Percentiles rank a stretch among this genome's conserved stretches.
Conservation (phyloP, 1,140 invertebrate species). For the Prorops nasuta region DNA sequence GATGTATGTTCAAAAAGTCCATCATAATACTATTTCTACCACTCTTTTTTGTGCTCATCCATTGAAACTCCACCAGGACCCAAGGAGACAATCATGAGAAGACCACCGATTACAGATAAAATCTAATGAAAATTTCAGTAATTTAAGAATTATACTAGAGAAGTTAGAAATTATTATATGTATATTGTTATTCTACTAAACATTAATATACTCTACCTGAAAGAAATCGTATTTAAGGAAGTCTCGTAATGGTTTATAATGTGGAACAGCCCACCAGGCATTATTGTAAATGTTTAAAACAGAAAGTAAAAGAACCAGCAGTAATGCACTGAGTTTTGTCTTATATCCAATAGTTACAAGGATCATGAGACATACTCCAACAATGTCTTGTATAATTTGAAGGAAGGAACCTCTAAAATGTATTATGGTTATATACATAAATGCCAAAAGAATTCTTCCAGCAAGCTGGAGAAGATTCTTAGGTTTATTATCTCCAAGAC, state of each 20-base stretch:
- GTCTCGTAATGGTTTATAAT: constrained; percentile 93
- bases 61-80: constrained; percentile 98
- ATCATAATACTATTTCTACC: constrained; percentile 64
- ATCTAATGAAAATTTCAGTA: constrained; percentile 71
- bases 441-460: constrained; percentile 92
- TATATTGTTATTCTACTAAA: not conserved
- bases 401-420: constrained; percentile 89
- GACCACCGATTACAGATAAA: constrained; percentile 95
- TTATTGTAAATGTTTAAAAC: constrained; percentile 96
- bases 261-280: constrained; percentile 95
- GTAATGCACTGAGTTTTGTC: constrained; percentile 95
- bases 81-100: constrained; percentile 97
- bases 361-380: constrained; percentile 93
- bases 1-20: not conserved
- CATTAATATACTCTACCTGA: constrained; percentile 67
- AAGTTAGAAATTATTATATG: not conserved
- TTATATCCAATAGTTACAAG: constrained; percentile 97
- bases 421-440: constrained; percentile 98
- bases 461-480: constrained; percentile 96
- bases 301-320: constrained; percentile 87
- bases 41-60: constrained; percentile 99
- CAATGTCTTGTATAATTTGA: constrained; percentile 78
- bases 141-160: not conserved
- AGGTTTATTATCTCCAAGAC: constrained; percentile 94
- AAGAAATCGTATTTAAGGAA: constrained; percentile 99